Evolutionary conservation across 2,113 vertebrate species (phyloP), one percentile per base, ranked within the genome.

Genomic region (Takifugu flavidus): DNA sequence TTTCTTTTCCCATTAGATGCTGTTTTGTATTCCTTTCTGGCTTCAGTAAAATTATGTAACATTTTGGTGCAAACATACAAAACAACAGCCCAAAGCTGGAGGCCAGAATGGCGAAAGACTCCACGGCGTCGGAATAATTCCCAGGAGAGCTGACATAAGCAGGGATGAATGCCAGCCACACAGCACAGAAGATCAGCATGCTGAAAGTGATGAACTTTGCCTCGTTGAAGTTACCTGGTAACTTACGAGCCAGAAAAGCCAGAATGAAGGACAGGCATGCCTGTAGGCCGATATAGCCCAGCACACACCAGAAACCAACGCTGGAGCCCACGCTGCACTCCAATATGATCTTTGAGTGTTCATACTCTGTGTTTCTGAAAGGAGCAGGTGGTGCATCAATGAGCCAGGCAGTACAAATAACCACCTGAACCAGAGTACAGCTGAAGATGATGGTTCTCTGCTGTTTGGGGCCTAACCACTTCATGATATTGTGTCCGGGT

Each of bases 201-300:
- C 91, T 92, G 54, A 92, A 92, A 5, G 89, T 89, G 29, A 92
- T 92, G 2, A 75, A 89, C 65, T 90, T 91, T 15, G 90, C 89
- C 75, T 91, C 91, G 60, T 91, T 92, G 51, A 92, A 91, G 44
- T 90, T 89, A 71, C 89, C 88, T 6, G 91, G 91, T 25, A 91
- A 45, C 26, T 89, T 91, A 25, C 88, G 83, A 6, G 85, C 86
- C 13, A 90, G 65, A 70, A 92, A 91, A 51, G 90, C 91, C 49
- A 92, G 58, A 8, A 86, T 31, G 46, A 91, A 82, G 68, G 90
- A 79, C 4, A 78, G 42, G 12, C 79, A 26, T 8, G 83, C 78
- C 70, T 90, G 83, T 25, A 90, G 1, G 2, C 86, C 90, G n/a
- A 92, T 89, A 68, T 92, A 88, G 3, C 85, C 88, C 51, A 91